Evolutionary conservation across 2,113 vertebrate species (phyloP).

Genomic region (Stegastes partitus): DNA sequence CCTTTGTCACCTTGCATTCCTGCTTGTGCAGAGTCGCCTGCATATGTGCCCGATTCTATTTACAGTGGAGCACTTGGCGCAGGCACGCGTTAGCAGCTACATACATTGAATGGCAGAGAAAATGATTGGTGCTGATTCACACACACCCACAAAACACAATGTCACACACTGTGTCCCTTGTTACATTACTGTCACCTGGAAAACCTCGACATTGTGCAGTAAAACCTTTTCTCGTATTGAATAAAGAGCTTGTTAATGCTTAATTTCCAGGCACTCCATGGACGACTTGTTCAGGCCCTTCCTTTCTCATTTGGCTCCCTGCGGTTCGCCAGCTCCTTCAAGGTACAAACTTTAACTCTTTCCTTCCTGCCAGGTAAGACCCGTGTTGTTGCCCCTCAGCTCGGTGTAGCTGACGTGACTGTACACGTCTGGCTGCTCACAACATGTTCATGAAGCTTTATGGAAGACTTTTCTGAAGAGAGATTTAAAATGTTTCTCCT

Average conservation of each 20-base stretch:
- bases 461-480: too few relatives aligned
- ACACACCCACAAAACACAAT: background rate
- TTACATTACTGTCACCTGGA: background rate
- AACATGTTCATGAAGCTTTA: background rate
- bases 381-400: background rate
- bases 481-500: slow-evolving; percentile 6
- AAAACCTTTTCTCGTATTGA: background rate
- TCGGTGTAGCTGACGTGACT: background rate
- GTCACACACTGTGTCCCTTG: background rate
- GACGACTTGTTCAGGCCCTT: slow-evolving; percentile 69
- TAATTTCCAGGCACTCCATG: slow-evolving; percentile 74
- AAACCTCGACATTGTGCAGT: background rate
- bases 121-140: slow-evolving; percentile 11
- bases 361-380: background rate
- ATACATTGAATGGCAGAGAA: background rate
- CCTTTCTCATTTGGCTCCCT: slow-evolving; percentile 61
- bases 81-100: background rate
- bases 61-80: slow-evolving; percentile 10
- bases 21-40: background rate
- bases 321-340: slow-evolving; percentile 83
- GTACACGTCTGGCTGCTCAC: background rate
- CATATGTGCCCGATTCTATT: background rate
- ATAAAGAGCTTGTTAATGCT: background rate
- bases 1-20: slow-evolving; percentile 5
- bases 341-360: slow-evolving; percentile 69